Conservation (phyloP, 2,113 vertebrate genomes). For the Heloderma charlesbogerti region DNA sequence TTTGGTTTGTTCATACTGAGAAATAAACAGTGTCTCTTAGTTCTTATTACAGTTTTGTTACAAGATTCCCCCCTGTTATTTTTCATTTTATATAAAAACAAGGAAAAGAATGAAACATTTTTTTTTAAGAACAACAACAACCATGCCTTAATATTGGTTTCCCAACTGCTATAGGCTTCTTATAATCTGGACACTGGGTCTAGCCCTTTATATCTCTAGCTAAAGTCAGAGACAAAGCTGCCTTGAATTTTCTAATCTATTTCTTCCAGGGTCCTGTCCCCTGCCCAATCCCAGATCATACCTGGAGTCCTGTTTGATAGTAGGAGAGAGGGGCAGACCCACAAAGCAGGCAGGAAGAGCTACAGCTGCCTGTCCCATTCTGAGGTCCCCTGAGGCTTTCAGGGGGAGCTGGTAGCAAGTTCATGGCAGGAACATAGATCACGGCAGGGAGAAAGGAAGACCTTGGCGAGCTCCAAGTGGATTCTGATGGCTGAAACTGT, state of each 20-base stretch:
- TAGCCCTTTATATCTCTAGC: neutral
- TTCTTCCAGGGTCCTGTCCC: neutral
- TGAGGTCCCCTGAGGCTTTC: too few relatives aligned
- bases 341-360: neutral
- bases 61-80: neutral
- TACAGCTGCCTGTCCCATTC: neutral
- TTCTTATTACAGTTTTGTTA: neutral
- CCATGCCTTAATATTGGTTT: neutral
- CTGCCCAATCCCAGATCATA: neutral
- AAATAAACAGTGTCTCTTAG: constrained; percentile 2
- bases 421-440: too few relatives aligned
- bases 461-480: too few relatives aligned
- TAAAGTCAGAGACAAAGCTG: neutral
- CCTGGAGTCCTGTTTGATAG: neutral
- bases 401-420: neutral
- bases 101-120: neutral
- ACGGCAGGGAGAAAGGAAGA: too few relatives aligned
- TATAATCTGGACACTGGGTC: neutral
- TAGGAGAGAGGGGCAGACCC: neutral
- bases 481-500: too few relatives aligned
- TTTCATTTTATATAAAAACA: neutral
- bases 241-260: neutral
- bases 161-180: neutral
- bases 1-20: neutral
- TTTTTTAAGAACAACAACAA: neutral